Evolutionary conservation across 2,113 vertebrate genomes (phyloP).

Genomic region (Silurus asotus): DNA sequence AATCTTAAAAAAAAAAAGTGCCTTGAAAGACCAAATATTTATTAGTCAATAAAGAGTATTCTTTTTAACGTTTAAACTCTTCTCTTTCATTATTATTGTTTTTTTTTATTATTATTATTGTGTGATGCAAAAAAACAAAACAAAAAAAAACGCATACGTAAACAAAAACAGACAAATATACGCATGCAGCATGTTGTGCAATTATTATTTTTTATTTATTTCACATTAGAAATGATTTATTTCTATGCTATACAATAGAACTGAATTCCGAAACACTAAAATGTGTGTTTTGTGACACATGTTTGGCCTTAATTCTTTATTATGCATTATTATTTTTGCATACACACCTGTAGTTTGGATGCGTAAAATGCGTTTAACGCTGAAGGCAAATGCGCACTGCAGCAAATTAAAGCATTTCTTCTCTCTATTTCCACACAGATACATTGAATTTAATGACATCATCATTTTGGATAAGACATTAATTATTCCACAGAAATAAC

Average conservation of each 20-base stretch:
- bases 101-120: slow-evolving; percentile 3
- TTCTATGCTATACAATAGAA: neutral
- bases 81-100: neutral
- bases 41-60: slow-evolving; percentile 58
- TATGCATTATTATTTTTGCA: neutral
- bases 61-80: slow-evolving; percentile 41
- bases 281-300: neutral
- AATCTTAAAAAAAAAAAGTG: slow-evolving; percentile 52
- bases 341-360: neutral
- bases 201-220: too few relatives aligned
- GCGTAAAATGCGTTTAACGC: neutral
- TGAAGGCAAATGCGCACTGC: neutral
- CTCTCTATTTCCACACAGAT: too few relatives aligned
- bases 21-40: slow-evolving; percentile 63
- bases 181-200: too few relatives aligned
- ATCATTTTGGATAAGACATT: neutral
- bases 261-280: neutral
- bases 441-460: too few relatives aligned
- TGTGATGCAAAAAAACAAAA: too few relatives aligned
- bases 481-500: neutral
- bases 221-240: neutral
- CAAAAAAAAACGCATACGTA: too few relatives aligned
- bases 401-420: neutral
- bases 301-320: neutral
- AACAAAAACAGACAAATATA: too few relatives aligned